Percentiles rank a stretch among this genome's conserved stretches.
Conservation (phyloP, 2,888 invertebrate species). For the Tetanocera ferruginea region DNA sequence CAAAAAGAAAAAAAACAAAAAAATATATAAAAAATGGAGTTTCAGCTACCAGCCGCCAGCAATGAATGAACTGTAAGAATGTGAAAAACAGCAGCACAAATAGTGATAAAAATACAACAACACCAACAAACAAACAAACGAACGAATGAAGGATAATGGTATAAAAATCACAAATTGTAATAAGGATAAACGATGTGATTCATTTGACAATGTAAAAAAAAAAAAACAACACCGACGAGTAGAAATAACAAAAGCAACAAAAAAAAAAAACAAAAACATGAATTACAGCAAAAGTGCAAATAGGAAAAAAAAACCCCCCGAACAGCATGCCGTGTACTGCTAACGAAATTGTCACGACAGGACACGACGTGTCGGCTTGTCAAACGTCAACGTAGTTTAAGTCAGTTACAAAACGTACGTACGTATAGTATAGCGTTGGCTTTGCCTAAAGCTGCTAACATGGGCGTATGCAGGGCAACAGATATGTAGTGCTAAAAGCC, state of each 20-base stretch:
- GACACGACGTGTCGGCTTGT: conserved; percentile 13
- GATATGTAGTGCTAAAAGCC: no score
- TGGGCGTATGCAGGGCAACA: no score
- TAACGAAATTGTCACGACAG: conserved; percentile 25
- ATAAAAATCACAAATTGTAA: conserved; percentile 39
- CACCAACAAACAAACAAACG: neutral
- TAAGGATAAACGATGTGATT: conserved; percentile 37
- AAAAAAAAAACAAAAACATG: neutral
- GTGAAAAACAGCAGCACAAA: neutral
- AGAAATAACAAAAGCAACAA: neutral
- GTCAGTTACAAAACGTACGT: neutral
- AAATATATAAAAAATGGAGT: neutral
- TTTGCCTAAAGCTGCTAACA: no score
- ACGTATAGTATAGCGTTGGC: neutral
- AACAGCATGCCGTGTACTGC: conserved; percentile 6
- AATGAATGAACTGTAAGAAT: neutral
- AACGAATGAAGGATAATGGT: neutral
- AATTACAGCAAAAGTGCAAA: no score
- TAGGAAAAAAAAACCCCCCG: neutral
- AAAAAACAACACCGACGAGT: neutral
- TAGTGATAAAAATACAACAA: neutral
- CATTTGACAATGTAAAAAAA: conserved; percentile 14
- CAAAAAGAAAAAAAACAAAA: neutral
- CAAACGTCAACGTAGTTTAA: conserved; percentile 27
- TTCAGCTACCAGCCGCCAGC: neutral